Evolutionary conservation across 2,888 invertebrate species (phyloP).

Genomic region (Polyommatus iphigenia): DNA sequence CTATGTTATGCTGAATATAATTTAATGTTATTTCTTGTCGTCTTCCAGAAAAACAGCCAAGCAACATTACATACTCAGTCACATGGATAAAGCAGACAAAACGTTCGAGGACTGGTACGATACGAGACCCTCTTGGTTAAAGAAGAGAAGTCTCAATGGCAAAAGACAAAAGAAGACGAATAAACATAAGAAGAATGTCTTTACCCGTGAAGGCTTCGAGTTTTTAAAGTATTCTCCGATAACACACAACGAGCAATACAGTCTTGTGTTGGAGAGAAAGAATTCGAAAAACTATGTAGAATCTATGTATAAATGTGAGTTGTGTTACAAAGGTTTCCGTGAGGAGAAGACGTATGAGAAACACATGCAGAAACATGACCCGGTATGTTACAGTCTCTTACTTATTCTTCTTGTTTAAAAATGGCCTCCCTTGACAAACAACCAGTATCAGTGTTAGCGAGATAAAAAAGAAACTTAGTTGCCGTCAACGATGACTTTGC

Average conservation of each 20-base stretch:
- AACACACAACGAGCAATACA: conserved; percentile 63
- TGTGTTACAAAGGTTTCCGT: conserved; percentile 65
- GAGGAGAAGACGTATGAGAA: conserved; percentile 57
- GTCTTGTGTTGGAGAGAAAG: conserved; percentile 55
- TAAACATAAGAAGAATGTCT: not conserved
- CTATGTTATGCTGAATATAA: no score
- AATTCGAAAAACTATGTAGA: conserved; percentile 62
- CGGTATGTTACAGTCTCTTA: conserved; percentile 50
- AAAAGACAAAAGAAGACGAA: conserved; percentile 26
- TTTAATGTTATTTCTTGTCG: not conserved
- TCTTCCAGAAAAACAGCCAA: conserved; percentile 60
- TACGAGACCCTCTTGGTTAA: conserved; percentile 50
- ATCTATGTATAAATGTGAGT: conserved; percentile 59
- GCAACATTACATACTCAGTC: conserved; percentile 62
- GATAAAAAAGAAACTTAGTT: no score
- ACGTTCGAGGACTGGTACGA: conserved; percentile 54
- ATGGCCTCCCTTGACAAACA: no score
- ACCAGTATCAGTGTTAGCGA: no score
- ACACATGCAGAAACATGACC: conserved; percentile 71
- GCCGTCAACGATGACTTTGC: no score
- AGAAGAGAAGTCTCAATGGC: conserved; percentile 37
- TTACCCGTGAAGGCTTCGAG: conserved; percentile 43
- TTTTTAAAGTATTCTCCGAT: conserved; percentile 58
- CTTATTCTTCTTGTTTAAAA: no score
- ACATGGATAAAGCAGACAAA: conserved; percentile 55